Base-by-base conservation (phyloP, 2,888 invertebrate species). In the Lypha dubia region DNA sequence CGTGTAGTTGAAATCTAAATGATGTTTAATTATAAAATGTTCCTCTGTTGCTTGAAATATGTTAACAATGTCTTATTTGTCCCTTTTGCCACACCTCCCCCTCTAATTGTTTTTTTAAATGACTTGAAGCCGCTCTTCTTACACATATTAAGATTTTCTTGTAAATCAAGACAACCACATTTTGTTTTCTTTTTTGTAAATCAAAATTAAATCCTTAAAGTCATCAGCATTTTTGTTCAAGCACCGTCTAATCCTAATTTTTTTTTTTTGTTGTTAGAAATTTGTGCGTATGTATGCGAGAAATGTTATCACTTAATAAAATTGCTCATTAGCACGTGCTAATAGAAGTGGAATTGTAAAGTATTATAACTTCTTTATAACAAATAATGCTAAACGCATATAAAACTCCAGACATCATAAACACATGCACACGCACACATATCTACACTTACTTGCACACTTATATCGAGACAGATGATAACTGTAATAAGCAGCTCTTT, bases 311-410 rank as follows among this genome's bases (percentile, higher is more conserved):
- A 89, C 88, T 89, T 89, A 87, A 88, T 86, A 87, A 89, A 89
- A 89, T 89, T 89, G 88, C 88, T 89, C 88, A 89, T 89, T 88
- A 89, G 88, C 88, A 88, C 88, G 88, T 89, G 88, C 88, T 88
- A 87, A 89, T 88, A 85, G 79, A 86, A 77, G 77, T 74, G 63
- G 32, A 13, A 53, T 73, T 80, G 73, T 28, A 58, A 79, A 74
- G 73, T 68, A 58, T 84, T 74, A 84, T 79, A 81, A 79, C 70
- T 74, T 81, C 51, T 79, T 81, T 81, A 77, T 67, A 49, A 2
- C 51, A 13, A 73, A 74, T 51, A 67, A 51, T 15, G 60, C 5
- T 22, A 62, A n/a, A 46, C 41, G 20, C 22, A 22, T 22, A 3
- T 17, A 46, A 65, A 73, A 38, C 20, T 35, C 20, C 35, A 56